Evolutionary conservation across 2,113 vertebrate species (phyloP).

Genomic region (Anarhynchus alexandrinus): DNA sequence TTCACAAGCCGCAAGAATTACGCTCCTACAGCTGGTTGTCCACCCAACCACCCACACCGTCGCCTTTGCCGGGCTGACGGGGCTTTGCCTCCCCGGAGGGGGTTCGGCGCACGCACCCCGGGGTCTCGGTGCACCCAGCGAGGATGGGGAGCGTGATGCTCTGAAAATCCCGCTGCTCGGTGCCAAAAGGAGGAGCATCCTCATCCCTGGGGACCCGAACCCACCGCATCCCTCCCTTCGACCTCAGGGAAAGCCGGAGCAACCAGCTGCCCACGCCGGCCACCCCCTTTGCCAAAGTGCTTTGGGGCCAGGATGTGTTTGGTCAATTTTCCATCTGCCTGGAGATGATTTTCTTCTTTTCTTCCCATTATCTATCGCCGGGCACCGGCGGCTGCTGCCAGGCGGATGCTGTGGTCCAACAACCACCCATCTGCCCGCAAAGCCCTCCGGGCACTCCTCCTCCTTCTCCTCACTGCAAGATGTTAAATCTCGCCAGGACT

Average conservation of each 20-base stretch:
- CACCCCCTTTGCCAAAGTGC: neutral
- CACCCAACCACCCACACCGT: neutral
- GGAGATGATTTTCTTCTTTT: rapidly evolving
- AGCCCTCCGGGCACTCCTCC: neutral
- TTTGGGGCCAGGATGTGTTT: neutral
- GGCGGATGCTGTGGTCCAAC: rapidly evolving
- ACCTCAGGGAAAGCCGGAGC: neutral
- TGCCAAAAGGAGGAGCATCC: neutral
- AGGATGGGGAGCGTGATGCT: rapidly evolving
- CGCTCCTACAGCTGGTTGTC: neutral
- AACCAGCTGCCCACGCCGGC: rapidly evolving
- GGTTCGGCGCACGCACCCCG: rapidly evolving
- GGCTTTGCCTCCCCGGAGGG: neutral
- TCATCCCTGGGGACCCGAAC: neutral
- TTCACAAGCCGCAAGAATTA: neutral
- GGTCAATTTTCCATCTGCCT: neutral
- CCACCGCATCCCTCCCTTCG: neutral
- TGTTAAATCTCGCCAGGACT: neutral
- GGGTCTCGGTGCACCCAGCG: neutral
- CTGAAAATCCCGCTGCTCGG: rapidly evolving
- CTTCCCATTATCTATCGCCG: rapidly evolving
- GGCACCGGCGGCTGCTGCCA: rapidly evolving
- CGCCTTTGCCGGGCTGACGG: rapidly evolving
- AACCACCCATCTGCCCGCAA: rapidly evolving
- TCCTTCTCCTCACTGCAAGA: neutral